These are phyloP conservation scores for Alcedo quadribrachys DNA, from an alignment of 2,797 vertebrate species.

Conservation along the genomic window DNA sequence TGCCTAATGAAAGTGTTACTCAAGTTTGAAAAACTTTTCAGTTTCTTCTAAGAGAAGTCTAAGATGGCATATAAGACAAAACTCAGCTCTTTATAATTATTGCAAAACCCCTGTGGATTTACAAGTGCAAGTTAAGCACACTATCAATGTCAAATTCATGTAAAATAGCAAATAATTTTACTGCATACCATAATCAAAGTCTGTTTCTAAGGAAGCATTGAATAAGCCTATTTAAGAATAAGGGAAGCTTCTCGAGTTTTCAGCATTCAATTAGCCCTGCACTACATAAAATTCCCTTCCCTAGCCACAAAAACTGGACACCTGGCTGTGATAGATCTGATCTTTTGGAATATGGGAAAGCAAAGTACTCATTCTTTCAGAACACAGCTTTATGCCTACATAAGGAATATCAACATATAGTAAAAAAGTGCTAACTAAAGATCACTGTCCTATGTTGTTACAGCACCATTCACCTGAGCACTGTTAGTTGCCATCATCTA, in stretches of 20 bases:
- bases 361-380: rapidly evolving
- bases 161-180: not conserved
- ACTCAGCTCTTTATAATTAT: not conserved
- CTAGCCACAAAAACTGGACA: not conserved
- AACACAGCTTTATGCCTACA: not conserved
- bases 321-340: not conserved
- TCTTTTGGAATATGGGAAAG: not conserved
- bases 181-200: not conserved
- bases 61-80: not conserved
- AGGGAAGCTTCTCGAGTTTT: not conserved
- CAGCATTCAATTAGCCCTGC: not conserved
- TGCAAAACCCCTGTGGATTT: not conserved
- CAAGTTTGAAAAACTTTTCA: not conserved
- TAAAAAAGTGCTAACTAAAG: not conserved
- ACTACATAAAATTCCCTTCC: not conserved
- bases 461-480: not conserved
- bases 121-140: not conserved
- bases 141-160: not conserved
- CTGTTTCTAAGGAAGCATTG: not conserved
- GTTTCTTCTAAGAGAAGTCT: not conserved
- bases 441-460: rapidly evolving
- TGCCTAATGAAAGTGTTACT: not conserved
- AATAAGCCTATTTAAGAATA: not conserved
- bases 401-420: rapidly evolving
- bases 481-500: not conserved